Base-by-base conservation (phyloP, 2,888 invertebrate species). In the Oasisia sp. region DNA sequence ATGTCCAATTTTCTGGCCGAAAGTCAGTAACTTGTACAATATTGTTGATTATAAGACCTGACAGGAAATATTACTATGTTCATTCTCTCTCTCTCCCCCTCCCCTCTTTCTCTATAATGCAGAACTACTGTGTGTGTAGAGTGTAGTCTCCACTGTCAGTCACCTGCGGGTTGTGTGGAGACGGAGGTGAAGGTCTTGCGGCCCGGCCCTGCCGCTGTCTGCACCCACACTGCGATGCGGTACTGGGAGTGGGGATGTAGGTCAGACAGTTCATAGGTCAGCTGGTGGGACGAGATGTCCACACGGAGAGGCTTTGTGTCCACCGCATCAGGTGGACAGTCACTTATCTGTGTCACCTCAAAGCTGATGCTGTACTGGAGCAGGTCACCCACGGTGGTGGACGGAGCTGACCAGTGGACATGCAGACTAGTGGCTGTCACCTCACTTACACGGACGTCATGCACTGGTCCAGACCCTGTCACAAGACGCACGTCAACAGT, bases 211-310 rank as follows among this genome's bases (percentile, higher is more conserved):
- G 93, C 92, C 5, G 74, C 58, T 12, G 94, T 94, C 91, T 92
- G 56, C 11, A 93, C 92, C 92, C 93, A 93, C 11, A 94, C 92
- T 32, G 91, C 91, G 45, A 94, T 91, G 91, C 93, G 94, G 93
- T 96, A 96, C 92, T 94, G 93, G 3, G 95, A 94, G 93, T 95
- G 95, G 4, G 95, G 95, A 27, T 93, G 91, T 27, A 96, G 94
- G 90, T 94, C 94, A 0, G 93, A 93, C 27, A 95, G 91, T 11
- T 94, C 94, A 92, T 94, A 95, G 27, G 32, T 32, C 19, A 89
- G 92, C 74, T 93, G 89, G 38, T 91, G 50, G 5, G 92, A 44
- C 45, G 92, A 91, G 4, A 94, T 89, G 50, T 92, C 91, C 14
- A 93, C 91, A 32, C 74, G 44, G 8, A 92, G 93, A 56, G 91